phyloP scores from a whole-genome alignment of 2,797 vertebrate genomes.

The Antennarius maculatus region DNA sequence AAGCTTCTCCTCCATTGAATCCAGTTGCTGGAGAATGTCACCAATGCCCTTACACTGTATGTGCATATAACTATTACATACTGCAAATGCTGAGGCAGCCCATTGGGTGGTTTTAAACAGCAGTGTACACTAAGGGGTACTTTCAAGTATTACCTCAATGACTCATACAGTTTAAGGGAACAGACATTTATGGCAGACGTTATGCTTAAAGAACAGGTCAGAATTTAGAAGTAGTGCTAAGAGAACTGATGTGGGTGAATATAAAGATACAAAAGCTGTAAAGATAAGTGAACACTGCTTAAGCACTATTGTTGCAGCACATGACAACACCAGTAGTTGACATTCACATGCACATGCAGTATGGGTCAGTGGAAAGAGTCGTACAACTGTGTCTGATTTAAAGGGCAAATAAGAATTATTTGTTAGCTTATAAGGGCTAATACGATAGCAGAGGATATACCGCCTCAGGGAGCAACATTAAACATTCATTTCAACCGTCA shows the following conservation, averaged over 20 bases:
- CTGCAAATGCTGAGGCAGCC: neutral
- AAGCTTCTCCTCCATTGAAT: too few species aligned
- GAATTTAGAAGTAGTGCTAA: conserved; percentile 21
- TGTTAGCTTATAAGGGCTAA: conserved; percentile 4
- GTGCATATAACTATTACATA: conserved; percentile 13
- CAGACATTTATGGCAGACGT: too few species aligned
- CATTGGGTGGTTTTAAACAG: conserved; percentile 1
- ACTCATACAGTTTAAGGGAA: neutral
- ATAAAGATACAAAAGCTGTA: conserved; percentile 34
- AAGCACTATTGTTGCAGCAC: conserved; percentile 3
- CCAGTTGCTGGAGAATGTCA: conserved; percentile 5
- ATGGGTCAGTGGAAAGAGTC: conserved; percentile 41
- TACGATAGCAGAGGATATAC: neutral
- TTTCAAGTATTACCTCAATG: conserved; percentile 12
- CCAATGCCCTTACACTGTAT: neutral
- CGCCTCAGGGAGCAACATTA: conserved; percentile 16
- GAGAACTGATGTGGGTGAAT: conserved; percentile 17
- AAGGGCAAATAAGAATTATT: conserved; percentile 19
- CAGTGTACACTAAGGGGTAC: neutral
- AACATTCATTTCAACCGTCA: conserved; percentile 27
- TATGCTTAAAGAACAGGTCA: conserved; percentile 15
- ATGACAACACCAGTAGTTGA: conserved; percentile 19
- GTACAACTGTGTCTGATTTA: conserved; percentile 14
- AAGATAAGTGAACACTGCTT: conserved; percentile 32
- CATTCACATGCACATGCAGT: conserved; percentile 28